Evolutionary conservation across 2,797 vertebrate genomes (phyloP), one percentile per base, ranked within the genome.

Genomic region (Pangasius mekongensis): DNA sequence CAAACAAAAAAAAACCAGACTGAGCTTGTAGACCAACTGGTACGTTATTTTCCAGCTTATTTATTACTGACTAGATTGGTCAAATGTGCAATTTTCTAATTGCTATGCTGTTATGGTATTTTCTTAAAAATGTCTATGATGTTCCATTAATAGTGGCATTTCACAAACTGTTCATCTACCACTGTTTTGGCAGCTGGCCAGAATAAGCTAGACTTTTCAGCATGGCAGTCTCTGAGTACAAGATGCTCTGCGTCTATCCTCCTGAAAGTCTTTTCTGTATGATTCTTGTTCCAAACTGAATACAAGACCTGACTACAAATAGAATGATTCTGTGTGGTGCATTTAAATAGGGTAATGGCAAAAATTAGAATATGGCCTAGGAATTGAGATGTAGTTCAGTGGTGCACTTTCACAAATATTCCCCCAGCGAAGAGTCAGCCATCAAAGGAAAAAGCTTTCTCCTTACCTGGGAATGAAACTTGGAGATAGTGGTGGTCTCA

Each of bases 401-500:
- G 39, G 39, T 24, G 24, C 20, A 27, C 33, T 20, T 47, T 74
- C 3, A 10, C 24, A 73, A 43, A 73, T 10, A 3, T 43, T 73
- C 20, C 24, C 4, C 1, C 43, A 76, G 43, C 11, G 1, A 73
- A 74, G 36, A 3, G 22, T 76, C 22, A 33, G 43, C 24, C 11
- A 76, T 74, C 22, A 7, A 76, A 78, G 3, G 3, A 9, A 52
- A 20, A 56, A 56, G 16, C 16, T 10, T 3, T 84, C 62, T 49
- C 10, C 73, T 13, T 96, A 99, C 98, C 98, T 99, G 98, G 96
- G 98, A 96, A 94, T 99, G 98, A 95, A 99, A 99, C 93, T 97
- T 98, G 91, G 97, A 97, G 93, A 99, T 99, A 2, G 98, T 99
- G 84, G 98, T 99, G 62, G 98, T 99, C 95, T 99, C 98, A 33